Base-by-base conservation (phyloP, 2,113 vertebrate species). In the Leuciscus idus region DNA sequence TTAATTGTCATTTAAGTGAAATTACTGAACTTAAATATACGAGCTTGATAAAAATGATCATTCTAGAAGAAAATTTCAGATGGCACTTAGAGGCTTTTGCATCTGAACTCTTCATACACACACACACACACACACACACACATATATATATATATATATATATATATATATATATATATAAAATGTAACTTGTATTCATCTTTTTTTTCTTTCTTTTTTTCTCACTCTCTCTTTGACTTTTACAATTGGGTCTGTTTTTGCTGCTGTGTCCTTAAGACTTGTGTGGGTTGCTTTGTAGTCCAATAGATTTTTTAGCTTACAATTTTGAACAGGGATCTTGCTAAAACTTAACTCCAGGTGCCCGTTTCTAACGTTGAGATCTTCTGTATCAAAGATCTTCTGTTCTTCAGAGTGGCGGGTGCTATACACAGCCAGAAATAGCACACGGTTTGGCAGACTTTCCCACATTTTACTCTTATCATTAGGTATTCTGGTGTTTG, bases 401-500 rank as follows among this genome's bases (percentile, higher is more conserved):
- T 57, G 19, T 57, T 57, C 55, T 55, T 28, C 50, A 33, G 75
- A 33, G 15, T 21, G 48, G n/a, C 10, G 17, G 76, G 50, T 43
- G 33, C 21, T n/a, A 23, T 21, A 62, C 10, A 9, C 57, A 61
- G 55, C 30, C 77, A 80, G 77, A 7, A 80, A 80, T 62, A 80
- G 28, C 77, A 61, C 52, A 62, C 4, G 19, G 15, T 52, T 80
- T 61, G 77, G 55, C 77, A 80, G 55, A 62, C 30, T 80, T 80
- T 80, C 55, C 52, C 36, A 39, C 77, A 80, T 43, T 80, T 59
- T 21, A 26, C 77, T 80, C 52, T 80, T 61, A 80, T 80, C 77
- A 62, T 80, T 62, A 62, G 55, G 39, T 80, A 80, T 80, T 80
- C 77, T 80, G 77, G 46, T 61, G 64, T 83, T 55, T 70, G 17